phyloP scores from a whole-genome alignment of 1,140 invertebrate genomes.

The Trinorchestia longiramus region DNA sequence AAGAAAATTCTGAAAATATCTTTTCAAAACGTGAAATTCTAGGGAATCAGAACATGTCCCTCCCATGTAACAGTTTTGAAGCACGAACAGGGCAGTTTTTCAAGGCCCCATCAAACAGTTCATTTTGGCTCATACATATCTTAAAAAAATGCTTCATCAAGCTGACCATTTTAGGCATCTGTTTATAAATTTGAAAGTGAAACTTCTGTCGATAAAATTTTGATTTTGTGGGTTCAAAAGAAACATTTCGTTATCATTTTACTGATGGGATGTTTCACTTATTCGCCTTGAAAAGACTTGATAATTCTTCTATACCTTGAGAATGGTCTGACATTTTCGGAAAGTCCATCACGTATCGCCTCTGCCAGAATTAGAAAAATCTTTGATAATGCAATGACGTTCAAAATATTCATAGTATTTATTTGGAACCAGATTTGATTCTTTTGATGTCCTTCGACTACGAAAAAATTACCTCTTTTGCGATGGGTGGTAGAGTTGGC shows the following conservation, averaged over 20 bases:
- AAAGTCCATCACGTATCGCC: background rate
- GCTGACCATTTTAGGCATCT: background rate
- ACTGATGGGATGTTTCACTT: background rate
- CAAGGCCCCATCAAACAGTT: too few species aligned
- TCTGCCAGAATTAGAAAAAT: background rate
- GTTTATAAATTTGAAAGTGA: background rate
- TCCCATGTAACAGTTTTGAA: too few species aligned
- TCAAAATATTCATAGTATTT: background rate
- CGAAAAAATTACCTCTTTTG: conserved; percentile 80
- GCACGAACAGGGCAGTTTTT: too few species aligned
- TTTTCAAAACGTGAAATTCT: too few species aligned
- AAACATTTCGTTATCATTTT: background rate
- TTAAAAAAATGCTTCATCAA: background rate
- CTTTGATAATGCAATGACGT: background rate
- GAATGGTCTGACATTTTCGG: background rate
- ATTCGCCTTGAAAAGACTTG: background rate
- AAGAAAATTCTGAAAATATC: too few species aligned
- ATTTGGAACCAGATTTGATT: too few species aligned
- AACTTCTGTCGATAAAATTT: background rate
- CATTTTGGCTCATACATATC: too few species aligned
- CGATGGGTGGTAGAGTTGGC: conserved; percentile 84
- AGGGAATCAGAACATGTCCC: too few species aligned
- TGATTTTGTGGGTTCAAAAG: background rate
- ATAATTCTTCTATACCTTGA: background rate
- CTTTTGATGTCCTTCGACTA: background rate